Conservation (phyloP, 2,888 invertebrate species). For the Drosophila kuntzei region DNA sequence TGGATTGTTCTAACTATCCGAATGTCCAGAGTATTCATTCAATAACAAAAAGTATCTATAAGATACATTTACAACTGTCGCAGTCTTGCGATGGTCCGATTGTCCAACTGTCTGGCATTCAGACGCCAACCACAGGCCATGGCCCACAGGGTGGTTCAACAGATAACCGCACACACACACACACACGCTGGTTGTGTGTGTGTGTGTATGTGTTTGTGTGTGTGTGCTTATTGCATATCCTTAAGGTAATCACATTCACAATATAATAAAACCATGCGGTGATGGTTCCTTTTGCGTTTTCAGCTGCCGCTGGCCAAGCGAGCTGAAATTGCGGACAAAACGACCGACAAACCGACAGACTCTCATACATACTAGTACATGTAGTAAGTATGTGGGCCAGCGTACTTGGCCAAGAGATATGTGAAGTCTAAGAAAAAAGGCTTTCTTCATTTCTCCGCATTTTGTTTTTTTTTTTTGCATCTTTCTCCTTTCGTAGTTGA, state of each 20-base stretch:
- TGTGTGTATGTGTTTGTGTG: slow-evolving; percentile 57
- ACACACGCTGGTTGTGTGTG: slow-evolving; percentile 19
- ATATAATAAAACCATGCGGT: slow-evolving; percentile 84
- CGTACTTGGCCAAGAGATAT: slow-evolving; percentile 30
- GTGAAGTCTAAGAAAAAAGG: slow-evolving; percentile 36
- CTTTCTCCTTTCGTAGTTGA: slow-evolving; percentile 37
- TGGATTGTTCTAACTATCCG: background rate
- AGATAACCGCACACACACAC: slow-evolving; percentile 23
- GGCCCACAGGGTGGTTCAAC: slow-evolving; percentile 41
- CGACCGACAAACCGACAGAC: slow-evolving; percentile 16
- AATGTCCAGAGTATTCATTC: background rate
- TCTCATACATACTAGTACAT: background rate
- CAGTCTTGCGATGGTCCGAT: slow-evolving; percentile 17
- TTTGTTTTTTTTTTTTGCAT: slow-evolving; percentile 8
- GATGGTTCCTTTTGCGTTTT: slow-evolving; percentile 70
- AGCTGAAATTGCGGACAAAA: slow-evolving; percentile 22
- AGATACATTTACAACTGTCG: slow-evolving; percentile 40
- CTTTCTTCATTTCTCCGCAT: slow-evolving; percentile 7
- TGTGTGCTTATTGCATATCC: slow-evolving; percentile 80
- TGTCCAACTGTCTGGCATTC: slow-evolving; percentile 24
- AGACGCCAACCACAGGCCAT: slow-evolving; percentile 38
- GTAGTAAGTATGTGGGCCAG: slow-evolving; percentile 20
- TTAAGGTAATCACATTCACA: slow-evolving; percentile 82
- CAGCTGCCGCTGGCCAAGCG: slow-evolving; percentile 65
- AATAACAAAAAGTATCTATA: slow-evolving; percentile 31